A percentile compares a stretch with the other conserved stretches of the same genome.
Conservation (phyloP, 1,140 invertebrate species). For the Olivierus martensii region DNA sequence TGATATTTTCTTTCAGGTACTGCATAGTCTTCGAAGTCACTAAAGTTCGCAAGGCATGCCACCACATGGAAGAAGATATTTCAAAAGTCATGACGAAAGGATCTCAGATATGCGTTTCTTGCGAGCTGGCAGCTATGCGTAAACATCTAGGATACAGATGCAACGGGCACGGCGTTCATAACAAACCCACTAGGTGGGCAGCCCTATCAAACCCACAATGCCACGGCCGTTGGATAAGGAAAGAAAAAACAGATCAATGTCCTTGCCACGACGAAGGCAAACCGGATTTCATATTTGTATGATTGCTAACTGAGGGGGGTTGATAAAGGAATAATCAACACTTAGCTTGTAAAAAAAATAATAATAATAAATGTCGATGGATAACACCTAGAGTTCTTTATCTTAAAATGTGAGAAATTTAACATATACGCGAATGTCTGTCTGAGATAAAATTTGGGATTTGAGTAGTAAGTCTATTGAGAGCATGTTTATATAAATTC, state of each 20-base stretch:
- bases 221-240: slow-evolving; percentile 62
- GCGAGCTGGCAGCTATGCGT: slow-evolving; percentile 55
- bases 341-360: too few relatives aligned
- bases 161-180: slow-evolving; percentile 55
- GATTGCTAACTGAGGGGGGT: background rate
- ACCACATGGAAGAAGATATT: slow-evolving; percentile 38
- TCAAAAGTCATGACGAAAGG: slow-evolving; percentile 57
- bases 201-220: slow-evolving; percentile 59
- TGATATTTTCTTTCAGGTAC: slow-evolving; percentile 43
- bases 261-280: slow-evolving; percentile 11
- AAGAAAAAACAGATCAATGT: slow-evolving; percentile 11
- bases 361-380: too few relatives aligned
- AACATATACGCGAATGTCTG: too few relatives aligned
- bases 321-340: too few relatives aligned
- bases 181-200: slow-evolving; percentile 55
- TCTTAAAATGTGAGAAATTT: too few relatives aligned
- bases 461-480: too few relatives aligned
- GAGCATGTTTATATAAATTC: too few relatives aligned
- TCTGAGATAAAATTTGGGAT: too few relatives aligned
- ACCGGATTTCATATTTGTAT: slow-evolving; percentile 26
- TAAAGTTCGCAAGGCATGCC: slow-evolving; percentile 62
- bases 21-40: slow-evolving; percentile 66
- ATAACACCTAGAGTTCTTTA: too few relatives aligned
- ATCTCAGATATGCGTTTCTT: slow-evolving; percentile 51
- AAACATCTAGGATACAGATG: slow-evolving; percentile 56